Percentiles rank a stretch among this genome's conserved stretches.
Evolutionary conservation across 2,888 invertebrate species (phyloP).

Genomic region (Meteorus colon): DNA sequence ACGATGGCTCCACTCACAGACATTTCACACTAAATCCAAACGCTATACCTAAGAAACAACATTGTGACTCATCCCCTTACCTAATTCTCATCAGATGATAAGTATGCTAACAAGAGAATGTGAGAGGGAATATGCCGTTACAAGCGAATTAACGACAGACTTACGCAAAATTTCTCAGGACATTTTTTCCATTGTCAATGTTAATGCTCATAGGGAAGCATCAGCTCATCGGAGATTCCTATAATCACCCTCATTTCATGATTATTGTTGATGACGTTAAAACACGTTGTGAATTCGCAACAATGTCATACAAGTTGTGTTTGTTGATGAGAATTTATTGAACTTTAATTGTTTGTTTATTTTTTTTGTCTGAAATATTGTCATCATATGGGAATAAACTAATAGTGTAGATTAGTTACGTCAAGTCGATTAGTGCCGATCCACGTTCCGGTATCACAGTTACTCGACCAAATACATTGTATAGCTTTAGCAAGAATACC

Average conservation of each 20-base stretch:
- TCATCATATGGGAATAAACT: not conserved
- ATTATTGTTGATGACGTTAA: not conserved
- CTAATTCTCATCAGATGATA: conserved; percentile 70
- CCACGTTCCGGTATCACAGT: conserved; percentile 32
- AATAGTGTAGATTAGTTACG: not conserved
- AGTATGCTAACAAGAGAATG: conserved; percentile 72
- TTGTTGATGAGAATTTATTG: not conserved
- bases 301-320: not conserved
- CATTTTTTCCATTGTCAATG: conserved; percentile 62
- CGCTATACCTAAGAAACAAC: conserved; percentile 44
- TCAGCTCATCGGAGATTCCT: conserved; percentile 63
- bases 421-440: conserved; percentile 39
- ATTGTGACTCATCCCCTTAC: conserved; percentile 53
- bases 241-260: not conserved
- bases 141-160: conserved; percentile 68
- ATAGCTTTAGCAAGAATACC: conserved; percentile 48
- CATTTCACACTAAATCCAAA: conserved; percentile 12
- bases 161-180: conserved; percentile 60
- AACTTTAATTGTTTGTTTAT: not conserved
- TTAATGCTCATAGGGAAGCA: conserved; percentile 64
- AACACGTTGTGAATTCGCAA: not conserved
- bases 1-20: not conserved
- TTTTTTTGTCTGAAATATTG: not conserved
- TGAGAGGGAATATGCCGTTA: conserved; percentile 50
- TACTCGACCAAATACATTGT: conserved; percentile 26